Percentiles rank a stretch among this genome's conserved stretches.
Evolutionary conservation across 2,113 vertebrate species (phyloP).

Genomic region (Ovibos moschatus): DNA sequence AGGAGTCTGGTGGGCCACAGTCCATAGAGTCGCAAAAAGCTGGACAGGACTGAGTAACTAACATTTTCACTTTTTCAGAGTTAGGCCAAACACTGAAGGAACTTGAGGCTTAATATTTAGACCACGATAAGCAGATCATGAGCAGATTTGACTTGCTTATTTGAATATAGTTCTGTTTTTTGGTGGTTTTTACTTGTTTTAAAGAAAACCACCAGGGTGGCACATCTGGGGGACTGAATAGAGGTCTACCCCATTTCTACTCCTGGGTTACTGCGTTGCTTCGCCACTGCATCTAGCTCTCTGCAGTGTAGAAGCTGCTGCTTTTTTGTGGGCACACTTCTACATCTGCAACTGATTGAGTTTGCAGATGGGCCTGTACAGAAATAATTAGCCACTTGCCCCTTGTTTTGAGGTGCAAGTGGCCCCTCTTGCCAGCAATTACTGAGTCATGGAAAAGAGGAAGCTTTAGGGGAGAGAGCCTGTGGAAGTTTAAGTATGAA

Average conservation of each 20-base stretch:
- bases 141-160: not conserved
- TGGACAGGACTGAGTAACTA: not conserved
- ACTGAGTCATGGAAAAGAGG: slow-evolving; percentile 40
- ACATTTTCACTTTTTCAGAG: not conserved
- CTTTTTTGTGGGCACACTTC: slow-evolving; percentile 40
- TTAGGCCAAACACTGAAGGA: not conserved
- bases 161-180: not conserved
- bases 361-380: slow-evolving; percentile 36
- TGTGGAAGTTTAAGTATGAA: slow-evolving; percentile 11
- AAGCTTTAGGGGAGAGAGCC: not conserved
- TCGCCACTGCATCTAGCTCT: not conserved
- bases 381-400: slow-evolving; percentile 70
- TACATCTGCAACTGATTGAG: slow-evolving; percentile 66
- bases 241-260: not conserved
- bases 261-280: not conserved
- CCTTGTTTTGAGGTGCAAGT: slow-evolving; percentile 65
- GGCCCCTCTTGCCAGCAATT: slow-evolving; percentile 58
- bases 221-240: not conserved
- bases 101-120: not conserved
- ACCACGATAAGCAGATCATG: not conserved
- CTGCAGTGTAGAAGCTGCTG: not conserved
- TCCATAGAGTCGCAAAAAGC: not conserved
- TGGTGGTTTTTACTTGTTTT: not conserved
- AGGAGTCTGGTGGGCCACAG: not conserved
- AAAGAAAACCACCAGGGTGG: not conserved